Evolutionary conservation across 2,888 invertebrate species (phyloP).

Genomic region (Drosophila anomelani): DNA sequence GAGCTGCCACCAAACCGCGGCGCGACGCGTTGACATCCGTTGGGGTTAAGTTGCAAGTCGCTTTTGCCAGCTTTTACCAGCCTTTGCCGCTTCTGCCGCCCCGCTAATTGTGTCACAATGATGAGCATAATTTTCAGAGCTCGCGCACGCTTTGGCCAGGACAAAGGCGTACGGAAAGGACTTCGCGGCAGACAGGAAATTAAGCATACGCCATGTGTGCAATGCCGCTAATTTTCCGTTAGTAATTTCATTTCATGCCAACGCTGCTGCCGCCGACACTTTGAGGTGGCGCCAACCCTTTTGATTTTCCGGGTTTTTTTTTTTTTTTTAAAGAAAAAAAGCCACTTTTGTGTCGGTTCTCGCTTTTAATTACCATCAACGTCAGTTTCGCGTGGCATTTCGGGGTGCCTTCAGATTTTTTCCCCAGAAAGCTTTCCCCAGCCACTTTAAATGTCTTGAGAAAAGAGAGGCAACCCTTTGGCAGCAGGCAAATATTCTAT

Average conservation of each 20-base stretch:
- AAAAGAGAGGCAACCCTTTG: slow-evolving; percentile 26
- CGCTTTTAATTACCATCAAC: slow-evolving; percentile 77
- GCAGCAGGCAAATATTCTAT: slow-evolving; percentile 49
- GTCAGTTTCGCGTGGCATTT: slow-evolving; percentile 59
- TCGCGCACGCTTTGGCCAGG: slow-evolving; percentile 33
- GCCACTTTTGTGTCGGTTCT: slow-evolving; percentile 53
- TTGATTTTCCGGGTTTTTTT: neutral
- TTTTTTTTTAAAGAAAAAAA: slow-evolving; percentile 14
- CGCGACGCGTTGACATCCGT: slow-evolving; percentile 57
- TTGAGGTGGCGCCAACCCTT: slow-evolving; percentile 24
- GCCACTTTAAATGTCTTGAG: slow-evolving; percentile 65
- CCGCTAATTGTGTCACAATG: slow-evolving; percentile 77
- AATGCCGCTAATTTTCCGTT: slow-evolving; percentile 76
- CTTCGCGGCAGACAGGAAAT: slow-evolving; percentile 59
- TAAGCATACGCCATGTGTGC: slow-evolving; percentile 72
- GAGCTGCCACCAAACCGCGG: slow-evolving; percentile 35
- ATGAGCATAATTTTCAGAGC: slow-evolving; percentile 76
- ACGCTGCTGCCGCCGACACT: slow-evolving; percentile 29
- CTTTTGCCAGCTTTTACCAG: slow-evolving; percentile 15
- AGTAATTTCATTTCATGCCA: slow-evolving; percentile 74
- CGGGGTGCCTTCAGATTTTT: slow-evolving; percentile 43
- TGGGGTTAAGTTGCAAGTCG: slow-evolving; percentile 66
- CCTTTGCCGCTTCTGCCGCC: slow-evolving; percentile 26
- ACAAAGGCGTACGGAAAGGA: slow-evolving; percentile 24
- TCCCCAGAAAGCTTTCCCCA: slow-evolving; percentile 24